phyloP scores from a whole-genome alignment of 30 jellyfish, hydroid and myxozoan genomes.

The Sanderia malayensis region DNA sequence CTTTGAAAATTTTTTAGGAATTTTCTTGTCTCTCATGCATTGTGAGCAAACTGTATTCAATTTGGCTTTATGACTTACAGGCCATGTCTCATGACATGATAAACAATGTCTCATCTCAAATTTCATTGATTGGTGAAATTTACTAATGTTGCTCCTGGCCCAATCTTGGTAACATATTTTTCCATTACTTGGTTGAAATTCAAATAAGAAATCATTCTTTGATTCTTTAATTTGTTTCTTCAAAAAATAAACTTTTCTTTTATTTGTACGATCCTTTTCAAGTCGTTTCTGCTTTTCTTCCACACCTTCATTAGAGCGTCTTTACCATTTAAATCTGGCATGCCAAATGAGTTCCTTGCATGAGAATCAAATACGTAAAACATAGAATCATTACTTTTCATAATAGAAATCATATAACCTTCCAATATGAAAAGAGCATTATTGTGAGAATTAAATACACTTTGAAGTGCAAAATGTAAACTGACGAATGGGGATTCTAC shows the following conservation, averaged over 20 bases:
- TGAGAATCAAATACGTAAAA: constrained; percentile 1
- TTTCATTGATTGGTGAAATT: background rate
- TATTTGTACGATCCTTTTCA: too few relatives aligned
- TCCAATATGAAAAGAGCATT: background rate
- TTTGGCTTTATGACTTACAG: background rate
- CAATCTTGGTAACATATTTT: too few relatives aligned
- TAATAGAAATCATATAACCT: background rate
- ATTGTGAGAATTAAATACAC: background rate
- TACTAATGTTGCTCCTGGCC: too few relatives aligned
- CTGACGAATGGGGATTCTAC: background rate
- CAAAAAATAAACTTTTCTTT: too few relatives aligned
- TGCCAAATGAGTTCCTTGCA: background rate
- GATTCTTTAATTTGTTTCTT: too few relatives aligned
- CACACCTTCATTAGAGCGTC: too few relatives aligned
- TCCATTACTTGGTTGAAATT: too few relatives aligned
- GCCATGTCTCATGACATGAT: background rate
- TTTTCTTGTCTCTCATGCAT: background rate
- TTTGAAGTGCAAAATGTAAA: background rate
- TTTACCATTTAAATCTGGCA: background rate
- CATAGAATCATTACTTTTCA: background rate
- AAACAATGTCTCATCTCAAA: background rate
- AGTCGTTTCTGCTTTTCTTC: too few relatives aligned
- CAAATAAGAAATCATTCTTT: too few relatives aligned
- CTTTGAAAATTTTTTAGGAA: background rate
- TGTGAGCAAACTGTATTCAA: background rate